These are phyloP conservation scores for Phthorimaea operculella DNA, from an alignment of 1,140 invertebrate genomes.

Conservation along the genomic window DNA sequence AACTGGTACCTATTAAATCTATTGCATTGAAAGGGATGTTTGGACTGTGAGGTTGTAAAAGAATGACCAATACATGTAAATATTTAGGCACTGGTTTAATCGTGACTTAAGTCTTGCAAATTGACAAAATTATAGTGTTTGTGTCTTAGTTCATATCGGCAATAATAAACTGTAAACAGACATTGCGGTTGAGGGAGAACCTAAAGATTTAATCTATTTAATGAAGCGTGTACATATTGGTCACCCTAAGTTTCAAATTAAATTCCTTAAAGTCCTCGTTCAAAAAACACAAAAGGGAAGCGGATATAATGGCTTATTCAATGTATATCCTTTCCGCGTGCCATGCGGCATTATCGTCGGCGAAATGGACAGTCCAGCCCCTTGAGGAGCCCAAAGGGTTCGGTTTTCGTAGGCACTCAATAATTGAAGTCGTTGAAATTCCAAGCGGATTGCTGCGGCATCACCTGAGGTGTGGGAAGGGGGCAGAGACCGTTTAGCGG, in stretches of 20 bases:
- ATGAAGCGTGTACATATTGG: neutral
- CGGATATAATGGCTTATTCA: slow-evolving; percentile 40
- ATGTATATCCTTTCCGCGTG: slow-evolving; percentile 37
- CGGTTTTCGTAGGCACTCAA: slow-evolving; percentile 57
- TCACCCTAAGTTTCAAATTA: slow-evolving; percentile 26
- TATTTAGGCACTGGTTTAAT: too few species aligned
- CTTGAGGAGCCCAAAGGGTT: slow-evolving; percentile 53
- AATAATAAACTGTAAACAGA: too few species aligned
- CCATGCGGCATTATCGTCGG: slow-evolving; percentile 42
- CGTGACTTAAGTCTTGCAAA: too few species aligned
- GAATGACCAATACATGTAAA: too few species aligned
- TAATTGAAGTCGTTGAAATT: slow-evolving; percentile 65
- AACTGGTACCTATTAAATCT: too few species aligned
- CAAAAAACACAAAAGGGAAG: slow-evolving; percentile 33
- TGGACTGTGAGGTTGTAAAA: too few species aligned
- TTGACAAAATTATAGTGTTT: too few species aligned
- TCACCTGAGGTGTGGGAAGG: slow-evolving; percentile 33
- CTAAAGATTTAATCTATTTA: neutral
- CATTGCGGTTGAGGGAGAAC: too few species aligned
- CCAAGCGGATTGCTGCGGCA: slow-evolving; percentile 52
- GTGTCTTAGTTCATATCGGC: too few species aligned
- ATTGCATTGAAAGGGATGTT: too few species aligned
- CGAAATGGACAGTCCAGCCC: slow-evolving; percentile 52
- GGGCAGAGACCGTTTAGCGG: slow-evolving; percentile 33
- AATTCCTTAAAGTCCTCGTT: slow-evolving; percentile 24